Evolutionary conservation across 2,113 vertebrate genomes (phyloP).

Genomic region (Cephalopterus ornatus): DNA sequence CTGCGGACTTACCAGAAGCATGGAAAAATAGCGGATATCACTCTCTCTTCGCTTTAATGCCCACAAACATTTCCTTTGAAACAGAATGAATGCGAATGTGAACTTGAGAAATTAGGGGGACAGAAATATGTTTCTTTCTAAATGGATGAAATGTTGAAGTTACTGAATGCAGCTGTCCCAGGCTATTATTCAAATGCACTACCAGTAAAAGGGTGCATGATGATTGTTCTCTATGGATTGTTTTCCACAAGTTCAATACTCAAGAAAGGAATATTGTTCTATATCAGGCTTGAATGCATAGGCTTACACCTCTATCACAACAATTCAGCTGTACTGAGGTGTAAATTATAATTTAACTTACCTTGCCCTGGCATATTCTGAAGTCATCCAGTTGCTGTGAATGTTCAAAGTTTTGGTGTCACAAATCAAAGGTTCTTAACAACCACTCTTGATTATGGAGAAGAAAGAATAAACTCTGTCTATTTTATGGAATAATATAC

Average conservation of each 20-base stretch:
- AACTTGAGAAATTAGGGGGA: not conserved
- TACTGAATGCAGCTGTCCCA: not conserved
- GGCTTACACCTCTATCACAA: not conserved
- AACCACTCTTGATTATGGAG: not conserved
- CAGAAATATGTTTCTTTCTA: not conserved
- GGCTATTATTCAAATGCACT: not conserved
- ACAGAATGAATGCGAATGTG: not conserved
- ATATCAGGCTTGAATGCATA: not conserved
- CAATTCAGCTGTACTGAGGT: not conserved
- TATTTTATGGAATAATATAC: not conserved
- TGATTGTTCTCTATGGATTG: not conserved
- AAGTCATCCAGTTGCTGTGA: not conserved
- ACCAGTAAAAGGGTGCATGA: not conserved
- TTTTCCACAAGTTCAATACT: not conserved
- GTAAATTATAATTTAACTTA: not conserved
- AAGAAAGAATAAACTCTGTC: not conserved
- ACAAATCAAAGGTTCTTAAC: not conserved
- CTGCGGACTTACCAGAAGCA: not conserved
- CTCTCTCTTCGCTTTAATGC: not conserved
- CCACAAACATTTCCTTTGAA: not conserved
- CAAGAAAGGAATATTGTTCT: not conserved
- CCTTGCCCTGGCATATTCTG: not conserved
- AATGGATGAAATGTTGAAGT: not conserved
- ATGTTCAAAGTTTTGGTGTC: not conserved
- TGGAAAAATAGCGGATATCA: not conserved